Evolutionary conservation across 2,888 invertebrate species (phyloP), one percentile per base, ranked within the genome.

Genomic region (Chymomyza caudatula): DNA sequence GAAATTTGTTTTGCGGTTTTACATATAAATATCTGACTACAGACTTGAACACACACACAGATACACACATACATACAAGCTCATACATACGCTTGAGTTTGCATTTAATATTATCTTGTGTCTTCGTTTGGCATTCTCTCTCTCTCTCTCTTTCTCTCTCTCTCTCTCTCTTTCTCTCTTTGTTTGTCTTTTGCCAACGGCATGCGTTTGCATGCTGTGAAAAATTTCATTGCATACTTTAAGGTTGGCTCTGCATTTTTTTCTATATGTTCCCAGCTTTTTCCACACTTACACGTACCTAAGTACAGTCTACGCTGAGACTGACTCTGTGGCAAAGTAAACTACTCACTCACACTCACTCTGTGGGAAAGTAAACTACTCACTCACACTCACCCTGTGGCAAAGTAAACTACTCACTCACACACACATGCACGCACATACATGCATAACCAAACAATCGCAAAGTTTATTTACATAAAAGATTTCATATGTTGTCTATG

Each of bases 1-100:
- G 65, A 80, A 83, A 83, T 83, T 81, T 80, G 77, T 85, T 83
- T 79, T 85, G 80, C 72, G 80, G 80, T 75, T 77, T 77, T 69
- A 67, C 76, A 78, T 75, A 76, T 76, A 78, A 78, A 76, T 78
- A 76, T 73, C 67, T 66, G 69, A 65, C 70, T 65, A 65, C 17
- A 23, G 17, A 37, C 29, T 8, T 37, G 11, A 2, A 22, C 17
- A 66, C 67, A 55, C 54, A 60, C 53, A 37, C 5, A 8, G 8
- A 29, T 25, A 6, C 25, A 53, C 64, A 65, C 60, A 73, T 63
- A 58, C 73, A 57, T 13, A 23, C 54, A 44, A 20, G 20, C 8
- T 23, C 47, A 5, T 25, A 49, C 49, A 19, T 15, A 13, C 22
- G 49, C 63, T 55, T 61, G 57, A 68, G 72, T 63, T 78, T 75